Evolutionary conservation across 2,797 vertebrate species (phyloP).

Genomic region (Eurystomus glaucurus): DNA sequence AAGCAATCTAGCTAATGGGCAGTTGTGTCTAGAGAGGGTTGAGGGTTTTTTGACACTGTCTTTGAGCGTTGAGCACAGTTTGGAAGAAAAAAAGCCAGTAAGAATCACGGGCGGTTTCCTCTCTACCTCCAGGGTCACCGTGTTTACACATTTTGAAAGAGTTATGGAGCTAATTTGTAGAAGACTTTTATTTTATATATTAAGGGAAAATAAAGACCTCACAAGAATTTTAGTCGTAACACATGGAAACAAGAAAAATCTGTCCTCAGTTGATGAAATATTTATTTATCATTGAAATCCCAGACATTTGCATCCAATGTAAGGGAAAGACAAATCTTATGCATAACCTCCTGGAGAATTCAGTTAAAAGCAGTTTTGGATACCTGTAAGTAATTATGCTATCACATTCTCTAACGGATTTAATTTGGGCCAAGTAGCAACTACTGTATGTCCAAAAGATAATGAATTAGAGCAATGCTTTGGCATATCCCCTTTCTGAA

Average conservation of each 20-base stretch:
- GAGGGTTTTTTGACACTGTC: not conserved
- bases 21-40: slow-evolving; percentile 26
- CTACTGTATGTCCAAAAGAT: slow-evolving; percentile 82
- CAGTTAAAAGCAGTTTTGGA: slow-evolving; percentile 79
- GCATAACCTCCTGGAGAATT: slow-evolving; percentile 74
- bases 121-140: not conserved
- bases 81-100: not conserved
- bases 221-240: slow-evolving; percentile 43
- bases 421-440: slow-evolving; percentile 83
- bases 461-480: slow-evolving; percentile 88
- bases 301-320: slow-evolving; percentile 49
- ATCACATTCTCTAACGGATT: slow-evolving; percentile 83
- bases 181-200: slow-evolving; percentile 5
- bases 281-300: slow-evolving; percentile 72
- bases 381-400: slow-evolving; percentile 85
- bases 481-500: slow-evolving; percentile 85
- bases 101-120: slow-evolving; percentile 26
- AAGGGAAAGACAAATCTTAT: slow-evolving; percentile 61
- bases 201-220: slow-evolving; percentile 48
- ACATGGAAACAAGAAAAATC: slow-evolving; percentile 57
- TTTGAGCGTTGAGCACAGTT: not conserved
- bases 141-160: slow-evolving; percentile 34
- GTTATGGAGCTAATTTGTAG: not conserved
- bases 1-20: slow-evolving; percentile 58
- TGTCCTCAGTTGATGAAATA: slow-evolving; percentile 49